Evolutionary conservation across 2,797 vertebrate species (phyloP).

Genomic region (Monodelphis domestica): DNA sequence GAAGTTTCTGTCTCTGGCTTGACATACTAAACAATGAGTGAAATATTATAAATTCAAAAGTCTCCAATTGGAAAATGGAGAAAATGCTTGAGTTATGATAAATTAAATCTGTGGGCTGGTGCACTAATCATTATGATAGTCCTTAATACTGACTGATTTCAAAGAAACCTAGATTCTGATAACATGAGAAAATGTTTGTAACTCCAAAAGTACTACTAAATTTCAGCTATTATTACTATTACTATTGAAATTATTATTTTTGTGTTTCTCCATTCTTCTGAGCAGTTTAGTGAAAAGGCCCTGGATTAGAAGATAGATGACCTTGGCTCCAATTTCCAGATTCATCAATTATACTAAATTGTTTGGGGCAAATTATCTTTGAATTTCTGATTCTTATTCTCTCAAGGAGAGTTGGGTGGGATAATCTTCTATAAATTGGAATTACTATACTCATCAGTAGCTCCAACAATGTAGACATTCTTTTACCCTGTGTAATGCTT

Average conservation of each 20-base stretch:
- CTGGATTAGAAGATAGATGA: background rate
- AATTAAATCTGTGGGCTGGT: slow-evolving; percentile 37
- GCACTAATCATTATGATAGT: slow-evolving; percentile 4
- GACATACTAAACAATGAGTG: slow-evolving; percentile 42
- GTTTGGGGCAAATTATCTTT: background rate
- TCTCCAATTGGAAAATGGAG: slow-evolving; percentile 38
- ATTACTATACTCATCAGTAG: background rate
- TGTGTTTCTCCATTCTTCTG: background rate
- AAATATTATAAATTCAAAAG: slow-evolving; percentile 6
- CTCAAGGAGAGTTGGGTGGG: background rate
- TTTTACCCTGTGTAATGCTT: background rate
- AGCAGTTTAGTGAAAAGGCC: background rate
- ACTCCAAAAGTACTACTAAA: background rate
- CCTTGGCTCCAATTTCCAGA: background rate
- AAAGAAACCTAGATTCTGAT: slow-evolving; percentile 7
- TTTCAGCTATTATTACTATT: background rate
- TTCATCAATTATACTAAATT: background rate
- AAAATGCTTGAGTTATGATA: slow-evolving; percentile 46
- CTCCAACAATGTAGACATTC: background rate
- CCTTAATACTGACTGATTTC: slow-evolving; percentile 4
- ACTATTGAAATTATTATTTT: background rate
- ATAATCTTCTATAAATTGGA: background rate
- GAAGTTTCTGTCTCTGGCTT: slow-evolving; percentile 37
- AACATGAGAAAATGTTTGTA: background rate
- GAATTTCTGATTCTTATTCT: background rate